Evolutionary conservation across 2,113 vertebrate species (phyloP).

Genomic region (Phylloscopus trochilus): DNA sequence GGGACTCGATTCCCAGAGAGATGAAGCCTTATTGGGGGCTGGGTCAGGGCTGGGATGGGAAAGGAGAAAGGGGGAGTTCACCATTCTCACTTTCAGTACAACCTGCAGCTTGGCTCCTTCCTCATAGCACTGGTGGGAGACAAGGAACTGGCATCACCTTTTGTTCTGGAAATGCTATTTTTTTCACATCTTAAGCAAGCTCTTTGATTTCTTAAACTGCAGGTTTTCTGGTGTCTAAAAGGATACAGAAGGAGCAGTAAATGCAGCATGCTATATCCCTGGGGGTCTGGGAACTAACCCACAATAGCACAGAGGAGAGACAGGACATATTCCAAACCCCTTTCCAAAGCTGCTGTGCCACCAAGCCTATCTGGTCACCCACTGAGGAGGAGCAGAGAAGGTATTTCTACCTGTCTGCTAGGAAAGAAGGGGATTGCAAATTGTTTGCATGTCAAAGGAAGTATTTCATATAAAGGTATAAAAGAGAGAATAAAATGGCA

Average conservation of each 20-base stretch:
- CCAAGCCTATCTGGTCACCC: not conserved
- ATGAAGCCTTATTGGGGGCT: constrained; percentile 55
- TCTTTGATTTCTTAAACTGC: not conserved
- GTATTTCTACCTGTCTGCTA: not conserved
- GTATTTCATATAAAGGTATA: not conserved
- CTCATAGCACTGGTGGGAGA: not conserved
- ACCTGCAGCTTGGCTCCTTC: not conserved
- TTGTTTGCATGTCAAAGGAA: not conserved
- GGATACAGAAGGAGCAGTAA: not conserved
- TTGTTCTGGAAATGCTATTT: not conserved
- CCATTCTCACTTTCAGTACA: not conserved
- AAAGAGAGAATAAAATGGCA: not conserved
- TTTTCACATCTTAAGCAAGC: not conserved
- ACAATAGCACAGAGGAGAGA: not conserved
- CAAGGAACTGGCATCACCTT: not conserved
- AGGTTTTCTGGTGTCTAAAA: not conserved
- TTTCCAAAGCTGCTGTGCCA: not conserved
- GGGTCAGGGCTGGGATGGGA: not conserved
- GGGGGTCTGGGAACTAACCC: not conserved
- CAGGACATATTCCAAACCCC: not conserved
- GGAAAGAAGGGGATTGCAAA: not conserved
- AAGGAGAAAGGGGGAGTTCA: constrained; percentile 53
- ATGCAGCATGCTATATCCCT: not conserved
- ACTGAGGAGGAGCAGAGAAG: not conserved
- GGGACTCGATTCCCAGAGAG: constrained; percentile 64